Conservation (phyloP, 2,888 invertebrate species). For the Salpingus planirostris region DNA sequence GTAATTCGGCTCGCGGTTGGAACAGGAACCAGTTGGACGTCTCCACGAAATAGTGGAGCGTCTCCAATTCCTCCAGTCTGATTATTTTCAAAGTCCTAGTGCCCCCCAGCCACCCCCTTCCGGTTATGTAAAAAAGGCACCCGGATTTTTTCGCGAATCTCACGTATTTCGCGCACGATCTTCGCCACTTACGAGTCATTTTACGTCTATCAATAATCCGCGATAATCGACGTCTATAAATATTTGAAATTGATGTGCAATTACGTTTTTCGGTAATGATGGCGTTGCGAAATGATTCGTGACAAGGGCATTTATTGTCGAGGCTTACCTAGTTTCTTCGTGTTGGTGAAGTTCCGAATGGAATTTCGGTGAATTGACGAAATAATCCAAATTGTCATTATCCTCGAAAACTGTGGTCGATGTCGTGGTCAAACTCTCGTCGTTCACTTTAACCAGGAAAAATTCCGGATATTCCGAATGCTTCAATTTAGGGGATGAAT, state of each 20-base stretch:
- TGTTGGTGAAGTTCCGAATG: neutral
- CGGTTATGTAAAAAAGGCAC: constrained; percentile 19
- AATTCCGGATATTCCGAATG: constrained; percentile 24
- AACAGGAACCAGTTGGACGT: constrained; percentile 35
- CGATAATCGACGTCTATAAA: too few relatives aligned
- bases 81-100: constrained; percentile 20
- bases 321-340: too few relatives aligned
- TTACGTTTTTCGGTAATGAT: too few relatives aligned
- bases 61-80: constrained; percentile 22
- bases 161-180: constrained; percentile 19
- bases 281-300: too few relatives aligned
- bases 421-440: constrained; percentile 15
- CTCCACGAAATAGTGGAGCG: constrained; percentile 29
- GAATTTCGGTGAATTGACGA: neutral
- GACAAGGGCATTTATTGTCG: too few relatives aligned
- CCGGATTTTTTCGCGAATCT: constrained; percentile 22
- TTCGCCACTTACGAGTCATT: too few relatives aligned
- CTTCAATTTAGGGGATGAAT: constrained; percentile 6
- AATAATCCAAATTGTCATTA: neutral
- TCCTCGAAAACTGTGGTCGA: constrained; percentile 10
- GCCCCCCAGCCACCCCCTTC: constrained; percentile 15
- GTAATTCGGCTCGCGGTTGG: too few relatives aligned
- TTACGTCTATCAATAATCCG: too few relatives aligned
- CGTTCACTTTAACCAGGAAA: constrained; percentile 17
- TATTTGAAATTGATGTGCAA: too few relatives aligned